Evolutionary conservation across 2,113 vertebrate species (phyloP).

Genomic region (Xyrauchen texanus): DNA sequence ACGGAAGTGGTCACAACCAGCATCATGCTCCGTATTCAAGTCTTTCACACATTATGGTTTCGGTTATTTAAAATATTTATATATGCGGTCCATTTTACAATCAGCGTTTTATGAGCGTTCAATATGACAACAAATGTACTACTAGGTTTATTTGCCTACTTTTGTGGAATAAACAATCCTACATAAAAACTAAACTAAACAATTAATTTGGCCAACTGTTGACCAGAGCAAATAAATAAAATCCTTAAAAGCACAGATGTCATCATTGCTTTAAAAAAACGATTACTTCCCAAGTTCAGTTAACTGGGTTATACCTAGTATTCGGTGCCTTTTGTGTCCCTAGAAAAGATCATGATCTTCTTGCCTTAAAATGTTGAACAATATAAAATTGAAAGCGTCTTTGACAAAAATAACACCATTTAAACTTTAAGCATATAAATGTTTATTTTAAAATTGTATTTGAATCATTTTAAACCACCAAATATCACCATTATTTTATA

Average conservation of each 20-base stretch:
- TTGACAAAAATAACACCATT: too few species aligned
- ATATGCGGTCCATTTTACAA: not conserved
- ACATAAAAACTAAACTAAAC: not conserved
- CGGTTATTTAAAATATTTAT: not conserved
- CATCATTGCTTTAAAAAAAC: too few species aligned
- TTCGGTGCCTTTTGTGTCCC: too few species aligned
- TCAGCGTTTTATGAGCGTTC: not conserved
- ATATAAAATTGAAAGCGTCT: too few species aligned
- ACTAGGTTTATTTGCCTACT: not conserved
- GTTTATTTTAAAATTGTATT: too few species aligned
- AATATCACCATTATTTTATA: too few species aligned
- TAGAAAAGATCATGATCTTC: too few species aligned
- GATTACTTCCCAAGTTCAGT: too few species aligned
- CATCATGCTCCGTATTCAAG: not conserved
- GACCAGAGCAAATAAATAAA: not conserved
- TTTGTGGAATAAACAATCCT: not conserved
- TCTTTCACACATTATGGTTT: not conserved
- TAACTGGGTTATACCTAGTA: too few species aligned
- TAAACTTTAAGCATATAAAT: too few species aligned
- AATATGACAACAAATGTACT: not conserved
- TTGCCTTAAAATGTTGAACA: too few species aligned
- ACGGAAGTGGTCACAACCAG: conserved; percentile 40
- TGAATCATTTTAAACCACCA: too few species aligned
- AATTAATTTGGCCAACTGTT: not conserved
- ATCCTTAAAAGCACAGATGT: not conserved